A percentile compares a stretch with the other conserved stretches of the same genome.
Conservation (phyloP, 2,113 vertebrate genomes). For the Nesoenas mayeri region DNA sequence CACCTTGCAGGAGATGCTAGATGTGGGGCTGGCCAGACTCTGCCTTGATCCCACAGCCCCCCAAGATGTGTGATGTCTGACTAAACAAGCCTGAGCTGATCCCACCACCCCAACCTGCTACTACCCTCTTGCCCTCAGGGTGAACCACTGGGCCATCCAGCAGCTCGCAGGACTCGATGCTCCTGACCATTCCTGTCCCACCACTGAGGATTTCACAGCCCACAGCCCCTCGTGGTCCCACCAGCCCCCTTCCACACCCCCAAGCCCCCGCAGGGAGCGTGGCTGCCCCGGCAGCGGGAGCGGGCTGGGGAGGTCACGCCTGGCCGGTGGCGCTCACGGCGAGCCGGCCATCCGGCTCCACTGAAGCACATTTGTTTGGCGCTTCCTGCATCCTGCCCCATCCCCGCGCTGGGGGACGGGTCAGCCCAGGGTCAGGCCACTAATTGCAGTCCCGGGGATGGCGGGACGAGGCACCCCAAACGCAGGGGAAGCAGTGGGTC, state of each 20-base stretch:
- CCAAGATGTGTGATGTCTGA: fast-evolving
- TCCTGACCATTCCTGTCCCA: fast-evolving
- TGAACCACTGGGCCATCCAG: not conserved
- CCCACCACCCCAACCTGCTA: not conserved
- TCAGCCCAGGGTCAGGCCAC: slow-evolving; percentile 5
- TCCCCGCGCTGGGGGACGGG: not conserved
- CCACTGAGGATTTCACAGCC: fast-evolving
- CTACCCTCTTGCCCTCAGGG: fast-evolving
- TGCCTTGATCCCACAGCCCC: not conserved
- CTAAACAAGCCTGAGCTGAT: not conserved
- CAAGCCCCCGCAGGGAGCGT: fast-evolving
- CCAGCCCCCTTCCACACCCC: not conserved
- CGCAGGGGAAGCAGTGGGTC: fast-evolving
- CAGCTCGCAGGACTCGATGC: not conserved
- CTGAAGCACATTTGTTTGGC: slow-evolving; percentile 19
- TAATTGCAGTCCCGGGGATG: not conserved
- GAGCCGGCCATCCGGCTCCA: slow-evolving; percentile 4
- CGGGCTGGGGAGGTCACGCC: not conserved
- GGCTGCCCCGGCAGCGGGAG: not conserved
- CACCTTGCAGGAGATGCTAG: not conserved
- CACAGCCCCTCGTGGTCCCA: fast-evolving
- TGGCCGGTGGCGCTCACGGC: not conserved
- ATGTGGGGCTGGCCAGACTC: not conserved
- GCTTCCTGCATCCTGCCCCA: slow-evolving; percentile 60
- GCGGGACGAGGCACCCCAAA: not conserved